Evolutionary conservation across 2,113 vertebrate genomes (phyloP).

Genomic region (Hippocampus comes): DNA sequence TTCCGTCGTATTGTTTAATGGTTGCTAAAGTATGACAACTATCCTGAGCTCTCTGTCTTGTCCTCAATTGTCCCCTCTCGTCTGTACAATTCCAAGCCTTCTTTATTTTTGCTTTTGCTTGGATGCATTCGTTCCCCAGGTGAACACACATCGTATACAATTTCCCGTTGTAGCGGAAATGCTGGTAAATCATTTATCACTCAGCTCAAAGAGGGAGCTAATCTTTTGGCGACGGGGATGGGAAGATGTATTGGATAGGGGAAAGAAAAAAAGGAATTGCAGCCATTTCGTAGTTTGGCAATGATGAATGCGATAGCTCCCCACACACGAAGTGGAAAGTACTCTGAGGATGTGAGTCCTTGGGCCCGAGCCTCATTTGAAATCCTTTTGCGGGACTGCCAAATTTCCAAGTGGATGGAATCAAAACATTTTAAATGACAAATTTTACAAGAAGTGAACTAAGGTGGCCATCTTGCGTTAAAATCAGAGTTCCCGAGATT

Average conservation of each 20-base stretch:
- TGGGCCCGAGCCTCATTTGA: constrained; percentile 21
- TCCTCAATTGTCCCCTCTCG: background rate
- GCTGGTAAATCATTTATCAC: constrained; percentile 4
- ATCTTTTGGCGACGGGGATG: constrained; percentile 2
- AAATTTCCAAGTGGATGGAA: background rate
- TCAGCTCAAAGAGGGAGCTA: background rate
- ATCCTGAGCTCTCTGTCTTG: background rate
- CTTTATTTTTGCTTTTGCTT: constrained; percentile 32
- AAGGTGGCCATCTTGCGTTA: background rate
- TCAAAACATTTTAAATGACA: background rate
- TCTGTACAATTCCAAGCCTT: constrained; percentile 20
- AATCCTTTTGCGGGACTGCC: constrained; percentile 30
- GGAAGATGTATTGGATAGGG: background rate
- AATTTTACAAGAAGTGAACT: background rate
- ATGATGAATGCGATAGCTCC: constrained; percentile 16
- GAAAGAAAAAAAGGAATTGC: background rate
- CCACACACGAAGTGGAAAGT: constrained; percentile 5
- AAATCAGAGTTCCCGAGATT: background rate
- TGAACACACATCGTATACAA: constrained; percentile 31
- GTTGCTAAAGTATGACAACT: too few species aligned
- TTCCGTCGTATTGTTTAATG: background rate
- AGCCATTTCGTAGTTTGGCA: background rate
- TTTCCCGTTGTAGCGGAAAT: constrained; percentile 18
- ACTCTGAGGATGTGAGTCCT: constrained; percentile 21
- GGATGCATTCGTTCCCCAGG: constrained; percentile 32